These are phyloP conservation scores for Ctenosaura bakeri DNA, from an alignment of 2,797 vertebrate species.

Conservation along the genomic window DNA sequence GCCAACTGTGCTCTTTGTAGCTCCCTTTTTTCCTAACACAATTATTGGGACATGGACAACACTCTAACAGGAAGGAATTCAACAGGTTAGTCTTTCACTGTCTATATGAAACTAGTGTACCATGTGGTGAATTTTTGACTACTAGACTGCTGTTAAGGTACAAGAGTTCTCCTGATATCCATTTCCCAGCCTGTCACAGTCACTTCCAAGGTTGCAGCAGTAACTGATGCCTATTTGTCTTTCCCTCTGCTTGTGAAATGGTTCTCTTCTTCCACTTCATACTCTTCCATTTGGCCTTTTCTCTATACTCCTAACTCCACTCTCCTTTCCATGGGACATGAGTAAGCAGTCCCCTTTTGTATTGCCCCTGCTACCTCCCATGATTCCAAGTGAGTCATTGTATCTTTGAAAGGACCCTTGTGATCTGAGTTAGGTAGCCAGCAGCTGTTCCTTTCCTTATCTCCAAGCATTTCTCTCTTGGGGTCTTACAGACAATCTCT, in stretches of 20 bases:
- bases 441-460: constrained; percentile 20
- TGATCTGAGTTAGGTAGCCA: constrained; percentile 20
- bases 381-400: background rate
- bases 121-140: background rate
- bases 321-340: background rate
- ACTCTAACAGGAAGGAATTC: background rate
- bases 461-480: constrained; percentile 8
- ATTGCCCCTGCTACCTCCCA: background rate
- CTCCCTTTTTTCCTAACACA: background rate
- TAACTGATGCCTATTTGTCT: background rate
- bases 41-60: background rate
- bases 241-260: background rate
- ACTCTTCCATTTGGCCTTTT: background rate
- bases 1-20: background rate
- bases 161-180: background rate
- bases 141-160: background rate
- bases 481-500: constrained; percentile 12
- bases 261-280: background rate
- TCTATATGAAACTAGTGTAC: background rate
- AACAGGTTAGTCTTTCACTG: background rate
- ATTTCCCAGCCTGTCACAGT: no score
- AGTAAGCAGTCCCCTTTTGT: constrained; percentile 1
- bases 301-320: background rate
- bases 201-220: background rate
- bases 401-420: constrained; percentile 26